A percentile compares a stretch with the other conserved stretches of the same genome.
phyloP scores from a whole-genome alignment of 2,113 vertebrate species.

The Motacilla alba region DNA sequence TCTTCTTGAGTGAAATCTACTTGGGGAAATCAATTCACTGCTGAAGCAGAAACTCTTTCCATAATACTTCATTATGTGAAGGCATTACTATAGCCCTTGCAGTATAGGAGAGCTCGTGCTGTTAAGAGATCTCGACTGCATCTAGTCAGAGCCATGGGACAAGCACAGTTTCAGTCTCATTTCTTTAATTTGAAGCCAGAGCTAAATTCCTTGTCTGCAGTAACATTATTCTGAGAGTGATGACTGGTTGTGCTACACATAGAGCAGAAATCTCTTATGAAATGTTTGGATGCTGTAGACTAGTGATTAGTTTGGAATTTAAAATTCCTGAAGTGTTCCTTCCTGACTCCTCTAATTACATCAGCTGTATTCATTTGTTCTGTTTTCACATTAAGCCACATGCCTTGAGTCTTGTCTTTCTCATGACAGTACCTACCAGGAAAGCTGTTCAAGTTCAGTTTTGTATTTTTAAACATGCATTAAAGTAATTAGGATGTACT shows the following conservation, averaged over 20 bases:
- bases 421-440: background rate
- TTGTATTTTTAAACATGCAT: background rate
- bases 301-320: constrained; percentile 14
- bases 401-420: background rate
- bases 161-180: background rate
- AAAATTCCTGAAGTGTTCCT: background rate
- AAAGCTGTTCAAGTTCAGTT: background rate
- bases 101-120: background rate
- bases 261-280: background rate
- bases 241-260: background rate
- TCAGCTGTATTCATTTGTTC: background rate
- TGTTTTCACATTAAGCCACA: background rate
- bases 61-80: background rate
- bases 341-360: background rate
- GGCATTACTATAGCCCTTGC: background rate
- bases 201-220: background rate
- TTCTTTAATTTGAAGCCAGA: constrained; percentile 10
- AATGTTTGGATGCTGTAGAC: background rate
- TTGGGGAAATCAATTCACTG: constrained; percentile 33
- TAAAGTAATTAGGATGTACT: background rate
- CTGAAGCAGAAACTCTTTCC: constrained; percentile 8
- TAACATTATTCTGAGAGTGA: background rate
- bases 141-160: background rate
- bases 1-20: background rate
- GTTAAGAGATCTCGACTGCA: background rate